Evolutionary conservation across 2,797 vertebrate species (phyloP).

Genomic region (Euthynnus affinis): DNA sequence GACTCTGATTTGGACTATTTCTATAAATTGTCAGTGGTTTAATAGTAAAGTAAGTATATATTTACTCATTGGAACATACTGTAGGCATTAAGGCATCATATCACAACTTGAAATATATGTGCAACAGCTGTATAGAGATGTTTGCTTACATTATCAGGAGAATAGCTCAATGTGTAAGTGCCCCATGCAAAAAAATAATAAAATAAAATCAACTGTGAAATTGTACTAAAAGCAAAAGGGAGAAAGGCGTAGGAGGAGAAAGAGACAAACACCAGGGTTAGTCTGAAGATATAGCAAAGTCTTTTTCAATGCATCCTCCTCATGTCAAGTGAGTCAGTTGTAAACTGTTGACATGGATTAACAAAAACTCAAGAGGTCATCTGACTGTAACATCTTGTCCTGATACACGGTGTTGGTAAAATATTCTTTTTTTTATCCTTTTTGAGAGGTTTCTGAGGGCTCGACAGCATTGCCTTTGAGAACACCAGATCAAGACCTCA

Average conservation of each 20-base stretch:
- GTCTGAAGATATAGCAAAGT: conserved; percentile 12
- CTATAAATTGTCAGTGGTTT: not conserved
- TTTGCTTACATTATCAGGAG: not conserved
- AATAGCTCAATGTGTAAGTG: not conserved
- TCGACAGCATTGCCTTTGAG: not conserved
- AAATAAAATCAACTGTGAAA: conserved; percentile 9
- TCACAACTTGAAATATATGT: not conserved
- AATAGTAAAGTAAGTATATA: not conserved
- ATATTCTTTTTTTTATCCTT: not conserved
- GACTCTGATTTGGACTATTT: not conserved
- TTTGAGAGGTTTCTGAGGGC: not conserved
- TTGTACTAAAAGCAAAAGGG: not conserved
- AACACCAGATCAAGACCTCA: not conserved
- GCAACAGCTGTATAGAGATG: not conserved
- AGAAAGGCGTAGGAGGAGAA: not conserved
- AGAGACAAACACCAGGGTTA: conserved; percentile 1
- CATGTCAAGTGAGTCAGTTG: not conserved
- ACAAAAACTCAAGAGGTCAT: conserved; percentile 10
- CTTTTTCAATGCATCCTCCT: conserved; percentile 50
- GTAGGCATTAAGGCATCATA: not conserved
- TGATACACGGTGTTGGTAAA: conserved; percentile 7
- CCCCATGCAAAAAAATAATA: conserved; percentile 41
- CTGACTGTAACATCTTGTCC: not conserved
- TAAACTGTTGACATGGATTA: conserved; percentile 4
- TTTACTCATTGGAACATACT: not conserved